These are phyloP conservation scores for Percopsis transmontana DNA, from an alignment of 2,113 vertebrate genomes.

Conservation along the genomic window DNA sequence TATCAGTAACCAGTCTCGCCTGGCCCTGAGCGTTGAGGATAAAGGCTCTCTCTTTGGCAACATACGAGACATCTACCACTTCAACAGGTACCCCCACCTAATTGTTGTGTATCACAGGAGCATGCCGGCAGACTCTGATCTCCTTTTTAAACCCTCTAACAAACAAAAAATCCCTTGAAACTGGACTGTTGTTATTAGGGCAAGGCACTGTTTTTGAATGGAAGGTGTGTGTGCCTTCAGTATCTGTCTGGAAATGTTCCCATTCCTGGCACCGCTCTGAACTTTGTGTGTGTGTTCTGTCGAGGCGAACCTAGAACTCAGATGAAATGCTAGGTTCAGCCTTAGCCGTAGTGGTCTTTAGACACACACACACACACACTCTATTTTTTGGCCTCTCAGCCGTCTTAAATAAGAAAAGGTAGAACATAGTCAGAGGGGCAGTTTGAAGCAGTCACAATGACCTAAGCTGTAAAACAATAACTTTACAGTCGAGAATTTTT, in stretches of 20 bases:
- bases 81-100: slow-evolving; percentile 85
- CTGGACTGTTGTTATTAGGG: slow-evolving; percentile 39
- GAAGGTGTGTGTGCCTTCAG: slow-evolving; percentile 26
- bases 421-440: slow-evolving; percentile 45
- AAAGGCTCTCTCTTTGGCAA: slow-evolving; percentile 93
- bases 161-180: slow-evolving; percentile 19
- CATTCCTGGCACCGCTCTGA: slow-evolving; percentile 17
- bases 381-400: slow-evolving; percentile 56
- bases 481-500: slow-evolving; percentile 15
- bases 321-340: slow-evolving; percentile 21
- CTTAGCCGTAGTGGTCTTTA: slow-evolving; percentile 56
- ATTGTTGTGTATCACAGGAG: not conserved
- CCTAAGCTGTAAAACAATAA: slow-evolving; percentile 67
- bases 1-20: slow-evolving; percentile 87
- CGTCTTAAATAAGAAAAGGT: slow-evolving; percentile 15
- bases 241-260: slow-evolving; percentile 41
- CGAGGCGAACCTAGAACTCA: not conserved
- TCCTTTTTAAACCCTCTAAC: slow-evolving; percentile 31
- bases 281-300: not conserved
- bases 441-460: slow-evolving; percentile 52
- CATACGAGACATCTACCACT: slow-evolving; percentile 92
- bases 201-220: slow-evolving; percentile 20
- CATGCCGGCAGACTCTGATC: not conserved
- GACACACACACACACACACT: slow-evolving; percentile 26
- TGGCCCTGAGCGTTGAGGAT: slow-evolving; percentile 87